Base-by-base conservation (phyloP, 2,888 invertebrate species). In the Lumbricus terrestris region DNA sequence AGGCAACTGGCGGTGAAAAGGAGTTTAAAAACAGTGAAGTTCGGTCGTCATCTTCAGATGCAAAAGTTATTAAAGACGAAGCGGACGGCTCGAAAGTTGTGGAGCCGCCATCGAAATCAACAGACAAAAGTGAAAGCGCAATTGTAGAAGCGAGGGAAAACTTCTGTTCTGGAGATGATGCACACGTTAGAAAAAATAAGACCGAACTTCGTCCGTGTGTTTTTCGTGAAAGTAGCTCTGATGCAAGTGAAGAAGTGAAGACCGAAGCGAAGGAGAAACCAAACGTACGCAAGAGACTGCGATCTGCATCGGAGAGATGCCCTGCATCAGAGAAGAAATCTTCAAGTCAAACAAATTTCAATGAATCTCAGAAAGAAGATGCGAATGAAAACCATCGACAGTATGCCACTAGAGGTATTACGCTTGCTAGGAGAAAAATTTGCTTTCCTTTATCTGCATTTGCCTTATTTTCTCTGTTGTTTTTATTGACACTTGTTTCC, bases 341-440 rank as follows among this genome's bases (percentile, higher is more conserved):
- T 11, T 83, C 85, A 85, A 85, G 85, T 35, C 20, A 34, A 6
- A 85, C 35, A 85, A 85, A 35, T 85, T 4, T 37, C 18, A 33
- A 37, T 85, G 85, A 85, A 69, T 69, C 69, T 37, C 85, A 85
- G 23, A 37, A 37, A 35, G 85, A 85, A 85, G 37, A 37, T 34
- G n/a, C 69, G 29, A 69, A 18, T 85, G 85, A 85, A 85, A 85
- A 85, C 37, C 85, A 33, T 34, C 85, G 85, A 29, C 85, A 85
- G 34, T 85, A 85, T 85, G 37, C 37, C 23, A 85, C 85, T 37
- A 85, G 85, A 23, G 85, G 85, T 85, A 85, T 34, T n/a, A n/a
- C n/a, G 20, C 23, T 69, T 69, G 69, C 69, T n/a, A 69, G n/a
- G 29, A 29, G 1, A 69, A 69, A 69, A 11, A 69, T 69, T 69